These are phyloP conservation scores for Macrotrachela quadricornifera DNA, from an alignment of 1,140 invertebrate species.

Conservation along the genomic window DNA sequence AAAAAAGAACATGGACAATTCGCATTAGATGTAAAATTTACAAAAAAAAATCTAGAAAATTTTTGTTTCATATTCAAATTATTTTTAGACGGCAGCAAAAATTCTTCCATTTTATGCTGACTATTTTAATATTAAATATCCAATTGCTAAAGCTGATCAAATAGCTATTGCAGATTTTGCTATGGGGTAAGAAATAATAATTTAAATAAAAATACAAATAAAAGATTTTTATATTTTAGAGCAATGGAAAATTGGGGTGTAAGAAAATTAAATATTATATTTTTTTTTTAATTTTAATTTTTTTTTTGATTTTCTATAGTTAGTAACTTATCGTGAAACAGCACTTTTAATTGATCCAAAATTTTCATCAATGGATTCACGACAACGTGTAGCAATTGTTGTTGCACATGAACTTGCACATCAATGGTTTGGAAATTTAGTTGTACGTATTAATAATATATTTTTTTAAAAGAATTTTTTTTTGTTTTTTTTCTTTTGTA, in stretches of 20 bases:
- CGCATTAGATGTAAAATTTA: constrained; percentile 42
- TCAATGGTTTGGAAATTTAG: constrained; percentile 31
- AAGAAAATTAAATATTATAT: too few relatives aligned
- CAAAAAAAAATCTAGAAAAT: too few relatives aligned
- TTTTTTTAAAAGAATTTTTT: too few relatives aligned
- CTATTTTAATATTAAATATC: constrained; percentile 82
- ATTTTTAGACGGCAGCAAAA: too few relatives aligned
- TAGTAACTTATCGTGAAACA: constrained; percentile 25
- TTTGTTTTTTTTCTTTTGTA: too few relatives aligned
- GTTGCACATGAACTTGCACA: constrained; percentile 67
- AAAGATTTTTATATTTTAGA: too few relatives aligned
- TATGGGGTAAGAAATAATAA: too few relatives aligned
- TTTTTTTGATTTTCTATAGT: too few relatives aligned
- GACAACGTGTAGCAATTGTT: constrained; percentile 65
- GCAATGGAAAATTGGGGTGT: constrained; percentile 34
- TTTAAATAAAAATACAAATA: too few relatives aligned
- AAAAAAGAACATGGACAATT: constrained; percentile 77
- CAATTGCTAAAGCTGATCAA: constrained; percentile 78
- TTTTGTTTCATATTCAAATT: too few relatives aligned
- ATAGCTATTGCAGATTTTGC: constrained; percentile 70
- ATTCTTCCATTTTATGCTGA: constrained; percentile 72
- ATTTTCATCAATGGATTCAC: constrained; percentile 45
- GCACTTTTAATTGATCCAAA: constrained; percentile 13
- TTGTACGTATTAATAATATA: too few relatives aligned
- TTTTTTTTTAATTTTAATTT: too few relatives aligned